phyloP scores from a whole-genome alignment of 53 echinoderm and acorn worm species.

The Paelopatides confundens region DNA sequence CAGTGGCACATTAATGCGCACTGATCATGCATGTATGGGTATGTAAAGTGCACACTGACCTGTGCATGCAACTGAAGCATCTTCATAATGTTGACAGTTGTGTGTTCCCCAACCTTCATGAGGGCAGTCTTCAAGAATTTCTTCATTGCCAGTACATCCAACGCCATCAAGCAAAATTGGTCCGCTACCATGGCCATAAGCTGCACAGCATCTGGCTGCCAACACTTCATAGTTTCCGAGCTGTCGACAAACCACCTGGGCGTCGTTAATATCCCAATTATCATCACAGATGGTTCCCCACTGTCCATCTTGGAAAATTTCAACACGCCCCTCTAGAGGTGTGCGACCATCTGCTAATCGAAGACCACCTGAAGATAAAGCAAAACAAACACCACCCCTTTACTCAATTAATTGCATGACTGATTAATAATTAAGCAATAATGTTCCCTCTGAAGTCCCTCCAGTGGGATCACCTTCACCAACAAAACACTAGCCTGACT shows the following conservation, averaged over 20 bases:
- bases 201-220: slow-evolving; percentile 82
- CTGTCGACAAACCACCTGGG: slow-evolving; percentile 85
- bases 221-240: slow-evolving; percentile 84
- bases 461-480: too few species aligned
- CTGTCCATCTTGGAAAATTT: slow-evolving; percentile 79
- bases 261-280: slow-evolving; percentile 74
- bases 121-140: slow-evolving; percentile 75
- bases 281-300: slow-evolving; percentile 82
- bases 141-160: slow-evolving; percentile 70
- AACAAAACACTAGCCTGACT: too few species aligned
- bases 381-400: too few species aligned
- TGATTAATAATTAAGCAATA: too few species aligned
- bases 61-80: slow-evolving; percentile 83
- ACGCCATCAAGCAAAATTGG: slow-evolving; percentile 87
- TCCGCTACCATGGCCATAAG: slow-evolving; percentile 78
- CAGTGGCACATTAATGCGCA: too few species aligned
- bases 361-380: slow-evolving; percentile 71
- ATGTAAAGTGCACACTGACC: slow-evolving; percentile 50
- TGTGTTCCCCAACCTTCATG: slow-evolving; percentile 85
- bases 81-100: slow-evolving; percentile 93
- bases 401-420: too few species aligned
- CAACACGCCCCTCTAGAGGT: slow-evolving; percentile 70
- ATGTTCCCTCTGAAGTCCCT: too few species aligned
- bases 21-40: too few species aligned
- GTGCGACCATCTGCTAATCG: slow-evolving; percentile 76